Percentiles rank a stretch among this genome's conserved stretches.
phyloP scores from a whole-genome alignment of 2,888 invertebrate species.

The Trileptium ribeirensis region DNA sequence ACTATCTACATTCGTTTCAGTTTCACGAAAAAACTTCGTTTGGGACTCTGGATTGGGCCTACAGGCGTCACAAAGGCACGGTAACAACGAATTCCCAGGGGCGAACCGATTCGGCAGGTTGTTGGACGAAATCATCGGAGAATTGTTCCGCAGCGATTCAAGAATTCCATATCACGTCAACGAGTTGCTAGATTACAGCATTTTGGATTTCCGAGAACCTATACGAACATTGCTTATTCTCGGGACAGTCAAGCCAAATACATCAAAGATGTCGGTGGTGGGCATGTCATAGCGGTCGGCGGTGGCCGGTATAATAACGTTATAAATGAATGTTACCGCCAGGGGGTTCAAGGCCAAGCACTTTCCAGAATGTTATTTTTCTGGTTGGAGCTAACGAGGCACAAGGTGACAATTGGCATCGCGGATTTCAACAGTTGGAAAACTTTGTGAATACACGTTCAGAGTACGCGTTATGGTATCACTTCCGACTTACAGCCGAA shows the following conservation, averaged over 20 bases:
- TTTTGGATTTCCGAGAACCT: not conserved
- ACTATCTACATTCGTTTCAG: not conserved
- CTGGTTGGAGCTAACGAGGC: not conserved
- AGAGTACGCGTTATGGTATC: not conserved
- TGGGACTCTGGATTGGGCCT: not conserved
- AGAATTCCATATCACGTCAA: not conserved
- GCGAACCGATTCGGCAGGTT: not conserved
- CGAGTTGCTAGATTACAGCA: not conserved
- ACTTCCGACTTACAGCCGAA: not conserved
- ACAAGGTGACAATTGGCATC: not conserved
- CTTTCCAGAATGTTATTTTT: not conserved
- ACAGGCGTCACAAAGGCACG: not conserved
- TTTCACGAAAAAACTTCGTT: not conserved
- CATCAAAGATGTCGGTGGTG: not conserved
- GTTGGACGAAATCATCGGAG: not conserved
- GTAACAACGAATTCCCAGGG: not conserved
- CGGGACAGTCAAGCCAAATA: not conserved
- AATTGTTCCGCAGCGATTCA: not conserved
- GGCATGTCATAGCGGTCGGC: not conserved
- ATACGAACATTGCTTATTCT: not conserved
- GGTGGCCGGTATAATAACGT: not conserved
- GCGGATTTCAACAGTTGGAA: not conserved
- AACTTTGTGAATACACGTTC: not conserved
- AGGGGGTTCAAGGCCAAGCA: not conserved
- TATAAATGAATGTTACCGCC: not conserved